Evolutionary conservation across 2,888 invertebrate species (phyloP), one percentile per base, ranked within the genome.

Genomic region (Eremobia ochroleuca): DNA sequence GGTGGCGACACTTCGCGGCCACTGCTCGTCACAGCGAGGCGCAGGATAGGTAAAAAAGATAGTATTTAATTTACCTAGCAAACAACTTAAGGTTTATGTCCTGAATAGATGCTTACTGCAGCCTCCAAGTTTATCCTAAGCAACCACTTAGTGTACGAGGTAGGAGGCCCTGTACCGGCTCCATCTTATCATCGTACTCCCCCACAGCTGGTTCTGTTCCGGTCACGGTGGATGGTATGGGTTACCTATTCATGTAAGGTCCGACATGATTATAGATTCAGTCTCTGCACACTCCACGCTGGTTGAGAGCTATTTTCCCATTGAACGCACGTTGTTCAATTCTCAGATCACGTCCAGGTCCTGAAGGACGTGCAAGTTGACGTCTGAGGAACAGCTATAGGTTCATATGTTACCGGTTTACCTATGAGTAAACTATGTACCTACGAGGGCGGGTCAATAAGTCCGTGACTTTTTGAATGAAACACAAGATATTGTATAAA

Each of bases 1-100:
- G 94, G 93, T 68, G 95, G 94, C 25, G 95, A 96, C 91, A 82
- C 85, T 40, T 85, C 93, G 76, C 94, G 90, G 40, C 96, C 96
- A 71, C 90, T 96, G 85, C 94, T 96, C 68, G 81, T 96, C 86
- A 96, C 96, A 31, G 94, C 94, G 11, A 81, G 96, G 0, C 95
- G 94, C 78, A 90, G 92, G 66, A 89, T 93, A 61, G 96, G 96
- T 95, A 86, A 71, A 52, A 11, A 52, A 34, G n/a, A 18, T 67
- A n/a, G 9, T 62, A 28, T 28, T 71, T 2, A 28, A 69, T 34
- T n/a, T n/a, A 68, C 5, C 34, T 9, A n/a, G 4, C n/a, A 40
- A 25, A 34, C 4, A 28, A 31, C 28, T 31, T 2, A 25, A 18
- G 1, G 40, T 21, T 40, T 61, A n/a, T 4, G 11, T 68, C 62